Evolutionary conservation across 2,888 invertebrate species (phyloP).

Genomic region (Leucozona laternaria): DNA sequence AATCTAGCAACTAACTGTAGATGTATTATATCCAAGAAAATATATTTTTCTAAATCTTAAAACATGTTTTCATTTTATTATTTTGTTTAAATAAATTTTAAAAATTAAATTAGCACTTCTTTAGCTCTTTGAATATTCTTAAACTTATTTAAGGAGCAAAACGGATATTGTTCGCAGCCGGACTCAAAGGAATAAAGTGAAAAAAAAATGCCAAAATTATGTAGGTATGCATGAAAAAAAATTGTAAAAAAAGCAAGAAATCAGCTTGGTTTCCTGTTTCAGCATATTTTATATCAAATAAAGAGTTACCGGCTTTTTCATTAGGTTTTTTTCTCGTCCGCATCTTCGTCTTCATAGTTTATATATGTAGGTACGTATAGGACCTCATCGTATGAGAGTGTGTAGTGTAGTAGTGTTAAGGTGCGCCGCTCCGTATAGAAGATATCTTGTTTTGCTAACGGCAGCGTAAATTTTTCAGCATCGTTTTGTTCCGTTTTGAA

Average conservation of each 20-base stretch:
- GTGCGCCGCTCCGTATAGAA: not conserved
- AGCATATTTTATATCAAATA: constrained; percentile 66
- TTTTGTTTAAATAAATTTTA: too few species aligned
- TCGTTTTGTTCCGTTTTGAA: constrained; percentile 42
- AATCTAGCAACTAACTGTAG: too few species aligned
- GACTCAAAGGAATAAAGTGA: constrained; percentile 1
- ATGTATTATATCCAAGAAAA: too few species aligned
- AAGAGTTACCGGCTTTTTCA: constrained; percentile 67
- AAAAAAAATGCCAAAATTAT: not conserved
- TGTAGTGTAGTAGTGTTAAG: not conserved
- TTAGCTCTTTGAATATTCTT: constrained; percentile 41
- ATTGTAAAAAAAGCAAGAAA: not conserved
- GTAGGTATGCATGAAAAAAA: not conserved
- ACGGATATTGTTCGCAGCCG: constrained; percentile 51
- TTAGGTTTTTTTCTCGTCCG: constrained; percentile 31
- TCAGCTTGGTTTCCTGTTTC: constrained; percentile 57
- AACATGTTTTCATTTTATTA: too few species aligned
- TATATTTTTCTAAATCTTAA: too few species aligned
- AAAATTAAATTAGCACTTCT: constrained; percentile 51
- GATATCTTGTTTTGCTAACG: constrained; percentile 25
- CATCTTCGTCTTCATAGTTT: not conserved
- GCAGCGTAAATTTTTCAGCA: constrained; percentile 54
- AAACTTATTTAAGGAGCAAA: constrained; percentile 56
- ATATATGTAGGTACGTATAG: not conserved
- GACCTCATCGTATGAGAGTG: not conserved